Evolutionary conservation across 2,797 vertebrate species (phyloP).

Genomic region (Micropoecilia bifurca): DNA sequence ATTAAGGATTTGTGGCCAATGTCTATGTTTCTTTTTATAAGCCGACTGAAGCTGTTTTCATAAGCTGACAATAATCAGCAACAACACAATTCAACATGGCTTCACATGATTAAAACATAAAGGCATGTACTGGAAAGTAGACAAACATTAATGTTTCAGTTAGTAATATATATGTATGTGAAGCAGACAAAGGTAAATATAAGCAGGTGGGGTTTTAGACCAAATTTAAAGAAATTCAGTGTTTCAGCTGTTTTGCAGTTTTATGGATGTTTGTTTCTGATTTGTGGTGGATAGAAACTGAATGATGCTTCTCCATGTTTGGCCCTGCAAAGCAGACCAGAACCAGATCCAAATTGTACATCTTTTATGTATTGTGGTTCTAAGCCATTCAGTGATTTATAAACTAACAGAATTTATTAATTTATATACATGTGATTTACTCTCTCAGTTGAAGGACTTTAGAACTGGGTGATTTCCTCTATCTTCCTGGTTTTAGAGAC

Average conservation of each 20-base stretch:
- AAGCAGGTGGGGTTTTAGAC: not conserved
- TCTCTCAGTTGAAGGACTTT: too few species aligned
- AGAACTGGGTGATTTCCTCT: too few species aligned
- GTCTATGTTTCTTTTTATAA: not conserved
- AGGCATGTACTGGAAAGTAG: not conserved
- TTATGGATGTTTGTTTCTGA: not conserved
- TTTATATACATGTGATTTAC: too few species aligned
- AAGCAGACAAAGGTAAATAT: not conserved
- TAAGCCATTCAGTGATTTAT: not conserved
- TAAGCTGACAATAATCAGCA: not conserved
- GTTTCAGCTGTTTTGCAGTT: not conserved
- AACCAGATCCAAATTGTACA: not conserved
- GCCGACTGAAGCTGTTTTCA: not conserved
- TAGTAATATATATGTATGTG: not conserved
- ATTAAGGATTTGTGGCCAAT: not conserved
- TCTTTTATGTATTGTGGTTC: not conserved
- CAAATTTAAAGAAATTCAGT: not conserved
- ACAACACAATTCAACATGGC: not conserved
- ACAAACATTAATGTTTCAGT: not conserved
- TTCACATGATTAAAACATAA: not conserved
- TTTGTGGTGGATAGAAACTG: not conserved
- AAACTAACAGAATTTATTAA: too few species aligned
- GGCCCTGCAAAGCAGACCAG: not conserved
- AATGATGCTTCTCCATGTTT: not conserved
- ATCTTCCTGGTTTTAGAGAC: too few species aligned